Evolutionary conservation across 2,113 vertebrate species (phyloP).

Genomic region (Serilophus lunatus): DNA sequence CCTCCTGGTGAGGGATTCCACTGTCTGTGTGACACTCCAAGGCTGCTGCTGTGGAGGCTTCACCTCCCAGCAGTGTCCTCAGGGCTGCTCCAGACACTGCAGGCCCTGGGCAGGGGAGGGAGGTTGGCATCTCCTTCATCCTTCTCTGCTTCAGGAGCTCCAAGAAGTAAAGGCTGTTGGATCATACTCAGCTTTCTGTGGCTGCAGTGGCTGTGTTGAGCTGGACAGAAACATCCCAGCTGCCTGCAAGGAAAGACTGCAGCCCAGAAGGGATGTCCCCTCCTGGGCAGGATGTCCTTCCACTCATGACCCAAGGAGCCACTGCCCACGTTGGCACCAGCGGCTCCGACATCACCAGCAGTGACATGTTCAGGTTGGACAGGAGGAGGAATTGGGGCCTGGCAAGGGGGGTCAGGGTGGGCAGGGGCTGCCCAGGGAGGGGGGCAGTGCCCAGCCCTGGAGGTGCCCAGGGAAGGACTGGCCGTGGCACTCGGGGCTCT

Average conservation of each 20-base stretch:
- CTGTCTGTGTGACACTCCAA: accelerated
- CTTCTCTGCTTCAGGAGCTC: neutral
- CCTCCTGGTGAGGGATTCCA: neutral
- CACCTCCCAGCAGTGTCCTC: neutral
- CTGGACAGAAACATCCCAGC: no score
- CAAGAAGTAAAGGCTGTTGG: neutral
- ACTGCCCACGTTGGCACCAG: neutral
- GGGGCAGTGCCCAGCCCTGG: no score
- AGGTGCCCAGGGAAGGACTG: no score
- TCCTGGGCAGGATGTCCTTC: neutral
- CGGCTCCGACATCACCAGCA: no score
- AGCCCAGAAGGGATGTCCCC: neutral
- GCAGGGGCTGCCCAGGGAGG: no score
- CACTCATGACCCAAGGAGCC: neutral
- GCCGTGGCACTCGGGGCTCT: neutral
- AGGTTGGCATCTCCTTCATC: neutral
- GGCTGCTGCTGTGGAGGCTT: neutral
- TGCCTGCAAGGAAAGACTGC: neutral
- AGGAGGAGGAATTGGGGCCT: no score
- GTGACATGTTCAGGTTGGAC: no score
- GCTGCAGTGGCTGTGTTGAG: neutral
- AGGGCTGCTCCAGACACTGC: neutral
- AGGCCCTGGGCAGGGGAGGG: neutral
- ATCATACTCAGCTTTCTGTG: neutral
- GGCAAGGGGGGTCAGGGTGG: no score